Conservation (phyloP, 2,888 invertebrate genomes). For the Sphaerophoria taeniata region DNA sequence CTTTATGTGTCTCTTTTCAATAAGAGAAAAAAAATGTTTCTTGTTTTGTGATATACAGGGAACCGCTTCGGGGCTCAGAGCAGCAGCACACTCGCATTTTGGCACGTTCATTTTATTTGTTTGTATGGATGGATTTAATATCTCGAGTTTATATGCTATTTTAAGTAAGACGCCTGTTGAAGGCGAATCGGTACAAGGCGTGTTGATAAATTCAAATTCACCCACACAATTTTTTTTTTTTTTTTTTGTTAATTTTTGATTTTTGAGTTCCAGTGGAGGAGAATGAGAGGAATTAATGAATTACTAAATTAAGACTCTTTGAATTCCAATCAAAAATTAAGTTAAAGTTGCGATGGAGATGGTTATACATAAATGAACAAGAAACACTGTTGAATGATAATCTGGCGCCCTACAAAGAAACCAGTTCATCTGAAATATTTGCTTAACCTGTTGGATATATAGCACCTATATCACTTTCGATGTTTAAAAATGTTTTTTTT, state of each 20-base stretch:
- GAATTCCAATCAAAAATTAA: slow-evolving; percentile 15
- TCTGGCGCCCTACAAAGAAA: too few species aligned
- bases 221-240: slow-evolving; percentile 22
- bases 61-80: background rate
- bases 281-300: slow-evolving; percentile 8
- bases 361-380: too few species aligned
- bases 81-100: slow-evolving; percentile 48
- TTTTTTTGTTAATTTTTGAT: background rate
- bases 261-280: background rate
- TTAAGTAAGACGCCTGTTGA: slow-evolving; percentile 52
- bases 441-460: too few species aligned
- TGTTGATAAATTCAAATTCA: slow-evolving; percentile 20
- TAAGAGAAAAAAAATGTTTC: slow-evolving; percentile 50
- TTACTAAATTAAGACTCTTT: slow-evolving; percentile 14
- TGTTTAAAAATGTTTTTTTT: too few species aligned
- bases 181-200: background rate
- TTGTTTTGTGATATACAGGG: slow-evolving; percentile 12
- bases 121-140: slow-evolving; percentile 41
- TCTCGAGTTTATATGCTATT: slow-evolving; percentile 52
- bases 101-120: slow-evolving; percentile 43
- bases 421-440: too few species aligned
- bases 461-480: too few species aligned
- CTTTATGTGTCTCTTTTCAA: slow-evolving; percentile 71
- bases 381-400: too few species aligned
- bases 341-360: background rate